These are phyloP conservation scores for Leucophora obtusa DNA, from an alignment of 2,888 invertebrate species.

Conservation along the genomic window DNA sequence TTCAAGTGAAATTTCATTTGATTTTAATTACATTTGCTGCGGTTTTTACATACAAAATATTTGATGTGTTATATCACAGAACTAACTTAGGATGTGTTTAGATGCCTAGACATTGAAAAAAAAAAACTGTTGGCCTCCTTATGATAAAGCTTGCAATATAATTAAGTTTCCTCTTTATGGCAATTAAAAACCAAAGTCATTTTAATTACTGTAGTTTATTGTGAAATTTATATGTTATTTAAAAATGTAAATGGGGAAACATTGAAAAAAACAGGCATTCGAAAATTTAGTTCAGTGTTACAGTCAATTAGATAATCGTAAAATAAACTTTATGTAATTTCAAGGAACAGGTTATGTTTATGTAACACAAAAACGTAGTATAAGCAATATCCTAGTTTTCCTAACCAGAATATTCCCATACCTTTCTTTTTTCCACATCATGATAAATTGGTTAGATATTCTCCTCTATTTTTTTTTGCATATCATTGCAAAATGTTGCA, in stretches of 20 bases:
- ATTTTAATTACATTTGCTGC: too few relatives aligned
- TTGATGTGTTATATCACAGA: too few relatives aligned
- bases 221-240: neutral
- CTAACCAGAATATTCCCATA: constrained; percentile 13
- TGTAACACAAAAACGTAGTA: neutral
- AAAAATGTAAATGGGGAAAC: constrained; percentile 12
- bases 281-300: constrained; percentile 34
- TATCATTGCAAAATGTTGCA: constrained; percentile 5
- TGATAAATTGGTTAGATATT: constrained; percentile 2
- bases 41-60: too few relatives aligned
- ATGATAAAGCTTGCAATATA: too few relatives aligned
- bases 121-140: too few relatives aligned
- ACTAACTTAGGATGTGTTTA: too few relatives aligned
- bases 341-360: neutral
- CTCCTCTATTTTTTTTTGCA: neutral
- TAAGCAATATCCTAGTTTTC: neutral
- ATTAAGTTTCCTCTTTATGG: too few relatives aligned
- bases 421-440: constrained; percentile 3
- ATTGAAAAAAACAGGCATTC: constrained; percentile 1
- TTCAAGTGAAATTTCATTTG: too few relatives aligned
- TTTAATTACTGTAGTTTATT: neutral
- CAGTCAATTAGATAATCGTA: constrained; percentile 21
- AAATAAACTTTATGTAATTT: neutral
- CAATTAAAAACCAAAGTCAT: too few relatives aligned
- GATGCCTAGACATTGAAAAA: too few relatives aligned